Percentiles rank a stretch among this genome's conserved stretches.
Evolutionary conservation across 1,140 invertebrate genomes (phyloP).

Genomic region (Thaumatotibia leucotreta): DNA sequence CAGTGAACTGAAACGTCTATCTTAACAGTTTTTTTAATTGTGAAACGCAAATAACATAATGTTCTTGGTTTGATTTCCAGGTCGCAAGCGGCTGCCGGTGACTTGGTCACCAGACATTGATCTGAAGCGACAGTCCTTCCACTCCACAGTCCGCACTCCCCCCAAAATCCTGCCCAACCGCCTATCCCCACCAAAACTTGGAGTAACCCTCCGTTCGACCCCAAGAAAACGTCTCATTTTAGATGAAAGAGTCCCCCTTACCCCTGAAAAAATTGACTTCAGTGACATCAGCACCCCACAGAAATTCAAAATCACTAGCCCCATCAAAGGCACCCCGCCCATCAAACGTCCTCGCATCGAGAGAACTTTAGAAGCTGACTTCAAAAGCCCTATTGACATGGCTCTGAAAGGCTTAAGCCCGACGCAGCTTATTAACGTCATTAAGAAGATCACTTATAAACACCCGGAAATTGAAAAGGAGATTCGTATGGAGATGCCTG

Average conservation of each 20-base stretch:
- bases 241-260: constrained; percentile 66
- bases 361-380: constrained; percentile 36
- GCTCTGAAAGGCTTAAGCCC: constrained; percentile 81
- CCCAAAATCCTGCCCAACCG: constrained; percentile 65
- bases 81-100: constrained; percentile 76
- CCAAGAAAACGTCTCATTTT: constrained; percentile 81
- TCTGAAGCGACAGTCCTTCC: constrained; percentile 74
- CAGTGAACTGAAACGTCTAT: too few relatives aligned
- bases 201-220: constrained; percentile 77
- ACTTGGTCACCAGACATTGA: constrained; percentile 85
- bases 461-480: constrained; percentile 78
- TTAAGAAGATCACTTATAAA: constrained; percentile 79
- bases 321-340: constrained; percentile 51
- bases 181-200: constrained; percentile 69
- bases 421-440: constrained; percentile 82
- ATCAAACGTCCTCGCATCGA: constrained; percentile 55
- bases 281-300: constrained; percentile 76
- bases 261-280: constrained; percentile 65
- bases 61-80: constrained; percentile 36
- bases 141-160: constrained; percentile 77
- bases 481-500: constrained; percentile 79
- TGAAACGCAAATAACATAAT: too few relatives aligned
- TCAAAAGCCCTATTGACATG: constrained; percentile 71
- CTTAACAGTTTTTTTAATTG: too few relatives aligned
- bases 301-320: constrained; percentile 72